These are phyloP conservation scores for Papilio polytes DNA, from an alignment of 1,140 invertebrate genomes.

Conservation along the genomic window DNA sequence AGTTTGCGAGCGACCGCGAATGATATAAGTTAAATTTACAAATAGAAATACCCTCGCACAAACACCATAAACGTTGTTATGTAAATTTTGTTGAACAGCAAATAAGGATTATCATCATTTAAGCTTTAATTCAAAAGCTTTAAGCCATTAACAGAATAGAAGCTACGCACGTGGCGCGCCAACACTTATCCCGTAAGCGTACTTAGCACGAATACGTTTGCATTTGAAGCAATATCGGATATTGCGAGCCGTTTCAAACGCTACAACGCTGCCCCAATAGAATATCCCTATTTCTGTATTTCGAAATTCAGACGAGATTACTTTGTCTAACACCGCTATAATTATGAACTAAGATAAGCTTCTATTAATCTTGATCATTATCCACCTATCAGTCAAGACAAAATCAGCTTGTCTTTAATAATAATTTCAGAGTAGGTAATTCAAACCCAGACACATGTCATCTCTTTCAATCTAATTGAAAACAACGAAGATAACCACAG, in stretches of 20 bases:
- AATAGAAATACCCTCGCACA: neutral
- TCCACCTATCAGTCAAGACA: too few relatives aligned
- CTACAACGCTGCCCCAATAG: neutral
- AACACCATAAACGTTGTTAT: neutral
- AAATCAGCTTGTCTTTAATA: too few relatives aligned
- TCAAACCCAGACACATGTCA: too few relatives aligned
- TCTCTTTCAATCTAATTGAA: too few relatives aligned
- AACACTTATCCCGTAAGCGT: neutral
- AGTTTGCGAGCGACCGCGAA: too few relatives aligned
- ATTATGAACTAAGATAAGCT: neutral
- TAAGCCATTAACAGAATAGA: neutral
- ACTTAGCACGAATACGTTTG: conserved; percentile 14
- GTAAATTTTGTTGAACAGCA: neutral
- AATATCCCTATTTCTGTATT: conserved; percentile 17
- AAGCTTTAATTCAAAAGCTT: conserved; percentile 7
- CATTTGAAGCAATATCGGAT: conserved; percentile 22
- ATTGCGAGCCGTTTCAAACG: conserved; percentile 13
- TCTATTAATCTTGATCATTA: neutral
- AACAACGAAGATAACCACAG: too few relatives aligned
- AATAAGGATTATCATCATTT: conserved; percentile 1
- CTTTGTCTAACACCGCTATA: neutral
- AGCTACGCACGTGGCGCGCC: conserved; percentile 8
- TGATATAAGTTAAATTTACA: too few relatives aligned
- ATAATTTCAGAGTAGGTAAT: too few relatives aligned
- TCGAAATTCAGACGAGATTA: neutral